Evolutionary conservation across 1,140 invertebrate species (phyloP).

Genomic region (Tyrophagus putrescentiae): DNA sequence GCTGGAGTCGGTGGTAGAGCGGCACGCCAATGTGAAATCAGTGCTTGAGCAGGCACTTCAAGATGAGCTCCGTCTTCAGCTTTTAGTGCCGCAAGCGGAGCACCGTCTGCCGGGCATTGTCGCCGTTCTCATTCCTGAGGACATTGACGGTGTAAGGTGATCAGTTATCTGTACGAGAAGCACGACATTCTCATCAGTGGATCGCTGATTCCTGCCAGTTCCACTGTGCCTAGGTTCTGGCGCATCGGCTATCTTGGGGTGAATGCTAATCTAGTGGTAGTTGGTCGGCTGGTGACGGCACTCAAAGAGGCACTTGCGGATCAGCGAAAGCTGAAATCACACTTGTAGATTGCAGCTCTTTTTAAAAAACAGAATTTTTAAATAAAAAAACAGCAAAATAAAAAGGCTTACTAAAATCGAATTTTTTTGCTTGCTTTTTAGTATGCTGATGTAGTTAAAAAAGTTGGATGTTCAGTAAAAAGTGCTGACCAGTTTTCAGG

Average conservation of each 20-base stretch:
- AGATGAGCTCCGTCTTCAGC: conserved; percentile 45
- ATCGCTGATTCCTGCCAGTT: conserved; percentile 46
- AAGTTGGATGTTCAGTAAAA: too few species aligned
- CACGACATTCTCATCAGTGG: conserved; percentile 58
- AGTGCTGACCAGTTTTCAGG: too few species aligned
- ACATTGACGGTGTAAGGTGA: conserved; percentile 50
- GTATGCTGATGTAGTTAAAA: too few species aligned
- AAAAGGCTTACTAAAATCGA: too few species aligned
- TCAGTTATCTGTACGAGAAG: conserved; percentile 37
- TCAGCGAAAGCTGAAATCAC: too few species aligned
- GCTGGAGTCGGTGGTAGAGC: conserved; percentile 47
- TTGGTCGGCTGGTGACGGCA: too few species aligned
- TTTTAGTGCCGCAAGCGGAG: conserved; percentile 49
- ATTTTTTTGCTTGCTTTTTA: too few species aligned
- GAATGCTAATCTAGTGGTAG: conserved; percentile 40
- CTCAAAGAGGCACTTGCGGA: too few species aligned
- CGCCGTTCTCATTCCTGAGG: conserved; percentile 51
- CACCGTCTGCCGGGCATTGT: conserved; percentile 58
- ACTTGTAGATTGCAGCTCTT: too few species aligned
- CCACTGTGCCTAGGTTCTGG: conserved; percentile 53
- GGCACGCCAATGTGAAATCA: conserved; percentile 44
- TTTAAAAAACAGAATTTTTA: too few species aligned
- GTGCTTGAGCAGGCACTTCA: conserved; percentile 34
- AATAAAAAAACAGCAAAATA: too few species aligned
- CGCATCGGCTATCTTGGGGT: conserved; percentile 63